Evolutionary conservation across 1,140 invertebrate genomes (phyloP), one percentile per base, ranked within the genome.

Genomic region (Agraylea sexmaculata): DNA sequence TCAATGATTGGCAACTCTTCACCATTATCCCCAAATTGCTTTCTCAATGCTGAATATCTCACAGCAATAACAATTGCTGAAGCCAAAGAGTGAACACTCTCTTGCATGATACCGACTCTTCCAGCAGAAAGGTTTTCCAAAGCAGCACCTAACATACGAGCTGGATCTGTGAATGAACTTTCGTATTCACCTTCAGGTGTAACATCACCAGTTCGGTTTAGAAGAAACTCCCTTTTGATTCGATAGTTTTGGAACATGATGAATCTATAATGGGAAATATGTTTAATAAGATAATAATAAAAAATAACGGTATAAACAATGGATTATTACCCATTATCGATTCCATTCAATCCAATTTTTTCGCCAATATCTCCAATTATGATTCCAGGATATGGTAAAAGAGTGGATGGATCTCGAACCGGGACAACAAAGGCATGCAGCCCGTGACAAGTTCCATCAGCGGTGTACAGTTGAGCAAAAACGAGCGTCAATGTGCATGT

Each of bases 191-290:
- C 92, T 27, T 86, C 78, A 15, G 75, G 66, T 1, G 80, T 84
- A 4, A 97, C 85, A 64, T 94, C 85, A 6, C 86, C 85, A 8
- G 78, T 86, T 56, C 78, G 78, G 60, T 94, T 93, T 10, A 96
- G 66, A 7, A 96, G 64, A 62, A 77, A 78, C 55, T 78, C 77
- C 22, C 80, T 72, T 11, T 88, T 83, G 53, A 95, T 81, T 45
- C 74, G 64, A 60, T 89, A 90, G 49, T 92, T 77, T 42, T 87
- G 73, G 56, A 95, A 93, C 54, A 86, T 74, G 30, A 91, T 59
- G 57, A 92, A 92, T 3, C 86, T 85, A 53, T 10, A 63, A 41
- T 6, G 30, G 6, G 7, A 32, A 7, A 32, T 36, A 15, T 8
- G 22, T 20, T 36, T 36, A 19, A 23, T 25, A 37, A 2, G 10